Evolutionary conservation across 2,797 vertebrate species (phyloP), one percentile per base, ranked within the genome.

Genomic region (Fringilla coelebs): DNA sequence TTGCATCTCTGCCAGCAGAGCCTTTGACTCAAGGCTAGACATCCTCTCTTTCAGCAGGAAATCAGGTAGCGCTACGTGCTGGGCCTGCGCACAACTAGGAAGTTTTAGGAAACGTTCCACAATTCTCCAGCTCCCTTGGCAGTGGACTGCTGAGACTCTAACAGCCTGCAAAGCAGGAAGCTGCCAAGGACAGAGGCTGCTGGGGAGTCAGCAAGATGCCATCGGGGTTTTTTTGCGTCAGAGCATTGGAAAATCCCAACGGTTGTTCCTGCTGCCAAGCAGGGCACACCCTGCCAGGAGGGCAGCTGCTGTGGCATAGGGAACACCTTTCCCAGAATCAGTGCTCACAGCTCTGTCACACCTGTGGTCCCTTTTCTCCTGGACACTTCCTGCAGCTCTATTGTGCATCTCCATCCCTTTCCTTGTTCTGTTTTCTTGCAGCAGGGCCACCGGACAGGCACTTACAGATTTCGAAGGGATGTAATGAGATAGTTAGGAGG

Each of bases 141-240:
- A 73, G 15, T 19, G 25, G 25, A 43, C 22, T 4, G 5, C 36
- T 38, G 68, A 49, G 55, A 40, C 28, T 77, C 26, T 51, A 36
- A 10, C 38, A 78, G 26, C 17, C 10, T 4, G n/a, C 49, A 68
- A 12, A 85, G 58, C 18, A 77, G 73, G 86, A 73, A 72, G 41
- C 38, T 61, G 58, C 61, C 38, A 45, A 58, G 58, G 49, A 31
- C 40, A 55, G 43, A 62, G 66, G 45, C 78, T 91, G 45, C 60
- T 52, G 20, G 11, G 43, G 34, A 79, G 51, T 61, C 67, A 79
- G 85, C 46, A 76, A 76, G 68, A 48, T 73, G 65, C 60, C 4
- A 0, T 13, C 4, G 10, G 58, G 21, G 26, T 1, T 60, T 73
- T 75, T 75, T n/a, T 65, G 49, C 2, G 0, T 82, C 55, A 71